Percentiles rank a stretch among this genome's conserved stretches.
Evolutionary conservation across 2,113 vertebrate species (phyloP).

Genomic region (Girardinichthys multiradiatus): DNA sequence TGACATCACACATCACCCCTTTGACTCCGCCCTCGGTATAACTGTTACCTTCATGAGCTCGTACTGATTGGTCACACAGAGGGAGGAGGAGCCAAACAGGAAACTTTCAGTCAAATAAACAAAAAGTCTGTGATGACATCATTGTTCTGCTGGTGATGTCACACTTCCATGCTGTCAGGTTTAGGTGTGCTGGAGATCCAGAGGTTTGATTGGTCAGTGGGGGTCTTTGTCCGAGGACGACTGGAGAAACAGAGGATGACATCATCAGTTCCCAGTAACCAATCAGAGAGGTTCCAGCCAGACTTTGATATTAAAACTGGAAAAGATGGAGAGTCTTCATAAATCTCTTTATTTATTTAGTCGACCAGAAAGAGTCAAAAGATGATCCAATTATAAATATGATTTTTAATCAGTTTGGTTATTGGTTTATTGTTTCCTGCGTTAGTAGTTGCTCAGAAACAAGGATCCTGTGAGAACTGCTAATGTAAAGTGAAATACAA

Average conservation of each 20-base stretch:
- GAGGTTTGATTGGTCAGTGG: conserved; percentile 85
- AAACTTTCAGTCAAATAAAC: neutral
- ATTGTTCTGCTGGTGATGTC: conserved; percentile 42
- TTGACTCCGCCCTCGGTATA: neutral
- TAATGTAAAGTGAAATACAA: no score
- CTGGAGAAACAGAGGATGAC: conserved; percentile 69
- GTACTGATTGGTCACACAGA: neutral
- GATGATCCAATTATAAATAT: no score
- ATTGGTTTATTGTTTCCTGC: no score
- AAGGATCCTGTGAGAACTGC: no score
- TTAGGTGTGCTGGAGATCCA: conserved; percentile 93
- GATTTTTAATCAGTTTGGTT: no score
- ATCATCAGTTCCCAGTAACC: neutral
- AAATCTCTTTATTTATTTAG: no score
- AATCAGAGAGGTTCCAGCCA: neutral
- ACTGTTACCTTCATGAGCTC: no score
- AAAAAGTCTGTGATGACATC: conserved; percentile 11
- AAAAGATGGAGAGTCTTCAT: neutral
- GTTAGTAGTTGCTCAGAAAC: no score
- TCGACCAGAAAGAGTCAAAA: no score
- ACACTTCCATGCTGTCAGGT: conserved; percentile 90
- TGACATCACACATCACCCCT: neutral
- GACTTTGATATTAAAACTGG: neutral
- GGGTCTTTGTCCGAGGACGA: conserved; percentile 88
- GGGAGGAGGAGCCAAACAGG: neutral